Percentiles rank a stretch among this genome's conserved stretches.
phyloP scores from a whole-genome alignment of 2,888 invertebrate genomes.

The Phalera bucephala region DNA sequence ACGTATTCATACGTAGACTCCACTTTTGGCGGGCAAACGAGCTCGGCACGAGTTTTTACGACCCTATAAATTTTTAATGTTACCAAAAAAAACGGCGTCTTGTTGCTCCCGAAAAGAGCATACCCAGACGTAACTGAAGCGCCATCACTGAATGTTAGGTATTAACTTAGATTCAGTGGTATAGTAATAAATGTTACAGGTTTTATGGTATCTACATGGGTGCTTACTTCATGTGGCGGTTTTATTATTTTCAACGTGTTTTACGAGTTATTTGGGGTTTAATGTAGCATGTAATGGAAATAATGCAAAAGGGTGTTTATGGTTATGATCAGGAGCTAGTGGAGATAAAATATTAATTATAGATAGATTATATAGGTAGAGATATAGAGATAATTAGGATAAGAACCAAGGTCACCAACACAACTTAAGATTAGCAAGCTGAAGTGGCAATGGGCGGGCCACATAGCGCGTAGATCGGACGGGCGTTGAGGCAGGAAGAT shows the following conservation, averaged over 20 bases:
- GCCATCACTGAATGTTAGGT: slow-evolving; percentile 39
- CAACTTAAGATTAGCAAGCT: too few species aligned
- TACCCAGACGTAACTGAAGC: slow-evolving; percentile 43
- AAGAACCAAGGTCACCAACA: too few species aligned
- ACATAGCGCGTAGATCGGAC: too few species aligned
- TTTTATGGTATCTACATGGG: not conserved
- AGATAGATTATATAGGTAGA: too few species aligned
- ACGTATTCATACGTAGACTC: slow-evolving; percentile 50
- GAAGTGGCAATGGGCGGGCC: too few species aligned
- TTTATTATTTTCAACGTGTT: not conserved
- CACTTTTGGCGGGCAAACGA: slow-evolving; percentile 56
- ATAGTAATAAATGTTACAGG: not conserved
- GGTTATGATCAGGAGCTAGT: too few species aligned
- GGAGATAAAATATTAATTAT: too few species aligned
- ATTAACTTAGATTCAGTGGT: slow-evolving; percentile 30
- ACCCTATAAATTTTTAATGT: slow-evolving; percentile 75
- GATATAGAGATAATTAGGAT: too few species aligned
- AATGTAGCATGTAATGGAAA: too few species aligned
- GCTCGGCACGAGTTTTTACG: slow-evolving; percentile 67
- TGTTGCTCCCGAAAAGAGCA: slow-evolving; percentile 49
- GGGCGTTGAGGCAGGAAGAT: too few species aligned
- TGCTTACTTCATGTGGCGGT: too few species aligned
- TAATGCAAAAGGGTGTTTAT: too few species aligned
- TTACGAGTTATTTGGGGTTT: not conserved
- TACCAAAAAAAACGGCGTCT: slow-evolving; percentile 59